phyloP scores from a whole-genome alignment of 2,797 vertebrate genomes.

The Enteromius radiatus region DNA sequence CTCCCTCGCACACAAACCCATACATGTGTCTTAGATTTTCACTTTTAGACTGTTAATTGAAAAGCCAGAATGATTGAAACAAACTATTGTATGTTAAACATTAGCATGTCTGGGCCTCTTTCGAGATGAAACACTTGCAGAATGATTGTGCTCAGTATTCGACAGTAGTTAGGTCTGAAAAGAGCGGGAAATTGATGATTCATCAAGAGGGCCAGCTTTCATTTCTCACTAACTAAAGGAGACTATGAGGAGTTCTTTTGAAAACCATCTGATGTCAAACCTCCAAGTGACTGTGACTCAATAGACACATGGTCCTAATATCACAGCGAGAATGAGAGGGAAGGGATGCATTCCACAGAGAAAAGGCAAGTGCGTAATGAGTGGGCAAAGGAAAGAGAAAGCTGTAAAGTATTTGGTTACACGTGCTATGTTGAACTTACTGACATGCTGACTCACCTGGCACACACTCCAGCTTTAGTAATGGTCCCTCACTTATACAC shows the following conservation, averaged over 20 bases:
- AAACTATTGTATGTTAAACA: neutral
- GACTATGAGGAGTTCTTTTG: slow-evolving; percentile 1
- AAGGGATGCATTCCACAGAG: slow-evolving; percentile 45
- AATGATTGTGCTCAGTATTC: slow-evolving; percentile 4
- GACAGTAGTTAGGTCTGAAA: neutral
- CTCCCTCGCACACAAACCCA: neutral
- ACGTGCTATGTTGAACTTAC: slow-evolving; percentile 27
- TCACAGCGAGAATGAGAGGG: neutral
- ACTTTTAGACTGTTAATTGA: neutral
- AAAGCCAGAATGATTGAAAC: neutral
- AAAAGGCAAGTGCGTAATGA: slow-evolving; percentile 47
- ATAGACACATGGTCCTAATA: slow-evolving; percentile 49
- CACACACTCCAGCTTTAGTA: slow-evolving; percentile 40
- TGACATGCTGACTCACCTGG: slow-evolving; percentile 50
- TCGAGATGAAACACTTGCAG: neutral
- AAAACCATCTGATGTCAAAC: slow-evolving; percentile 25
- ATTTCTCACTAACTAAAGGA: slow-evolving; percentile 38
- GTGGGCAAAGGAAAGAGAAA: slow-evolving; percentile 26
- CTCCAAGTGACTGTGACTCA: slow-evolving; percentile 38
- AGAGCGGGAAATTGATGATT: slow-evolving; percentile 20
- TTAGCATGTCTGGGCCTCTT: neutral
- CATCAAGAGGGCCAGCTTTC: slow-evolving; percentile 26
- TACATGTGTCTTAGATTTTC: slow-evolving; percentile 9
- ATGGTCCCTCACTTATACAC: slow-evolving; percentile 18
- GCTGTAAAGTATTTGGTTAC: slow-evolving; percentile 43